Conservation (phyloP, 2,888 invertebrate genomes). For the Pelosia muscerda region DNA sequence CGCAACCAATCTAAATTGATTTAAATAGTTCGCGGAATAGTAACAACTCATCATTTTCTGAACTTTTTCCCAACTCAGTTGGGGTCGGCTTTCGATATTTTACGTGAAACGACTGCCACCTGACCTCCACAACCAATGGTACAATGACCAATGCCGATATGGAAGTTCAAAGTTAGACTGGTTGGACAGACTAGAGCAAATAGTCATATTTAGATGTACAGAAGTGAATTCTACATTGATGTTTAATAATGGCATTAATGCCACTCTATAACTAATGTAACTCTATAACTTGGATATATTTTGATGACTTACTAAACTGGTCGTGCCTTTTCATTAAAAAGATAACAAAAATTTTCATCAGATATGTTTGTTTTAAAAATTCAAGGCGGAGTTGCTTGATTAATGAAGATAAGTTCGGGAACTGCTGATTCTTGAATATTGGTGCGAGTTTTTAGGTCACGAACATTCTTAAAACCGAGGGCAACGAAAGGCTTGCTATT, state of each 20-base stretch:
- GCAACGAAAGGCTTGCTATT: constrained; percentile 56
- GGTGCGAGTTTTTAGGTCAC: constrained; percentile 75
- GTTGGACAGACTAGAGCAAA: too few species aligned
- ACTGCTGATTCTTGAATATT: constrained; percentile 70
- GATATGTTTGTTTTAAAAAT: constrained; percentile 58
- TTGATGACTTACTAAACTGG: background rate
- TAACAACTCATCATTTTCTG: too few species aligned
- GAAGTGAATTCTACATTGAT: background rate
- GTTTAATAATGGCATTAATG: background rate
- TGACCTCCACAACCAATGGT: too few species aligned
- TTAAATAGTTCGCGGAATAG: too few species aligned
- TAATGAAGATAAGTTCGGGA: constrained; percentile 76
- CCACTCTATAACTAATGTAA: background rate
- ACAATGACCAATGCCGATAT: too few species aligned
- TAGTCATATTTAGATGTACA: too few species aligned
- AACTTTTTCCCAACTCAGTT: too few species aligned
- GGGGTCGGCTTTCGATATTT: too few species aligned
- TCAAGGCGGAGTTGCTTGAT: constrained; percentile 66
- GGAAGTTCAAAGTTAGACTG: too few species aligned
- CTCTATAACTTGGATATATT: background rate
- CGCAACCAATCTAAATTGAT: too few species aligned
- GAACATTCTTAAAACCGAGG: constrained; percentile 69
- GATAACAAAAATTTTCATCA: constrained; percentile 28
- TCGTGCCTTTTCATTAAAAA: constrained; percentile 6
- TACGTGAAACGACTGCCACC: too few species aligned